These are phyloP conservation scores for Gandaritis pyraliata DNA, from an alignment of 2,888 invertebrate species.

Conservation along the genomic window DNA sequence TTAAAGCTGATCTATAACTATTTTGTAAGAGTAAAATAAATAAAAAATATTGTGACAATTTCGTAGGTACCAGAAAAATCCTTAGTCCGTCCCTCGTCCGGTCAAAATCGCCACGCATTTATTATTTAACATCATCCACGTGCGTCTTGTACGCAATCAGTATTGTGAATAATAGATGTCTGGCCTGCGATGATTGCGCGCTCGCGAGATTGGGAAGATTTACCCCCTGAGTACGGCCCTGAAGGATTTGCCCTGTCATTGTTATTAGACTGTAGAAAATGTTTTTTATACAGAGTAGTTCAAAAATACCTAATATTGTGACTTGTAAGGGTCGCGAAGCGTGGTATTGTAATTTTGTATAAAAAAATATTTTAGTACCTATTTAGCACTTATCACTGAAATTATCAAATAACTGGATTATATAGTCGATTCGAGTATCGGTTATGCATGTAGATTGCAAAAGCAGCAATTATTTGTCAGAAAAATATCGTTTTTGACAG, in stretches of 20 bases:
- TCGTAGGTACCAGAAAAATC: constrained; percentile 17
- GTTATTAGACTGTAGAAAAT: constrained; percentile 29
- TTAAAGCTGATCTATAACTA: too few relatives aligned
- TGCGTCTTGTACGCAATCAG: constrained; percentile 83
- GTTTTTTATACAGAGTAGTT: background rate
- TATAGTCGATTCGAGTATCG: too few relatives aligned
- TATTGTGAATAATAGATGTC: constrained; percentile 82
- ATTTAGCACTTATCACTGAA: too few relatives aligned
- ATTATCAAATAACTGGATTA: too few relatives aligned
- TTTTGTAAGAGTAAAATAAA: too few relatives aligned
- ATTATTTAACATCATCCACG: constrained; percentile 78
- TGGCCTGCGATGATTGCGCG: constrained; percentile 71
- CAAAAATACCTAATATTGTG: too few relatives aligned
- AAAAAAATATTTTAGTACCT: too few relatives aligned
- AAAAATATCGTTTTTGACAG: too few relatives aligned
- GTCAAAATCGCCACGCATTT: constrained; percentile 71
- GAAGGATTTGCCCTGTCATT: constrained; percentile 63
- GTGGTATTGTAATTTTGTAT: too few relatives aligned
- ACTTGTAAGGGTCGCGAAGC: too few relatives aligned
- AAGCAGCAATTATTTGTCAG: too few relatives aligned
- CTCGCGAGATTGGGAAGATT: constrained; percentile 79
- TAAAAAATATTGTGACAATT: background rate
- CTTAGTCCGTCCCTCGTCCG: constrained; percentile 57
- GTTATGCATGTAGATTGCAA: too few relatives aligned
- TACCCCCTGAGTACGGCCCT: constrained; percentile 58